Percentiles rank a stretch among this genome's conserved stretches.
Conservation (phyloP, 2,888 invertebrate species). For the Aspidapion aeneum region DNA sequence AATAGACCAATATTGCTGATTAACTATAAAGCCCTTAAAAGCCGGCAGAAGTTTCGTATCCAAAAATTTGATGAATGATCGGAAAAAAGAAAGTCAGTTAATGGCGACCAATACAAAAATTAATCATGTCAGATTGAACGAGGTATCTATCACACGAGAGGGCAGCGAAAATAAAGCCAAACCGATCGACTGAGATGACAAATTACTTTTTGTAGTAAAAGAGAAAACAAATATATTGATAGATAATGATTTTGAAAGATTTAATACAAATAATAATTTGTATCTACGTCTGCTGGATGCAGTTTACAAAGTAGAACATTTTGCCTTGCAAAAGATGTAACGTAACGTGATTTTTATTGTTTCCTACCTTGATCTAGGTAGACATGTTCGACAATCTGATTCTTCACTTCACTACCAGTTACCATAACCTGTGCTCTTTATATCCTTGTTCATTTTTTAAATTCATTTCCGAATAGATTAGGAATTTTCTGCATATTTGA, state of each 20-base stretch:
- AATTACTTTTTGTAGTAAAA: background rate
- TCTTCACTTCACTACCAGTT: too few species aligned
- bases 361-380: too few species aligned
- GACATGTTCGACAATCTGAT: too few species aligned
- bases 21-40: background rate
- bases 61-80: constrained; percentile 17
- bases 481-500: too few species aligned
- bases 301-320: too few species aligned
- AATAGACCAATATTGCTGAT: background rate
- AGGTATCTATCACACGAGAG: constrained; percentile 1
- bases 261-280: too few species aligned
- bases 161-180: background rate
- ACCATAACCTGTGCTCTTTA: too few species aligned
- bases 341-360: too few species aligned
- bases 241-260: background rate
- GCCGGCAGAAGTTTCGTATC: background rate
- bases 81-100: constrained; percentile 15
- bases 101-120: constrained; percentile 11
- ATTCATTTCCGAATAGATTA: too few species aligned
- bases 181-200: background rate
- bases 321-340: too few species aligned
- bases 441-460: too few species aligned
- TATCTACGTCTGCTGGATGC: too few species aligned
- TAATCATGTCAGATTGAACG: constrained; percentile 10
- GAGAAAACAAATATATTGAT: background rate